Evolutionary conservation across 1,140 invertebrate genomes (phyloP).

Genomic region (Scaptomyza pallida): DNA sequence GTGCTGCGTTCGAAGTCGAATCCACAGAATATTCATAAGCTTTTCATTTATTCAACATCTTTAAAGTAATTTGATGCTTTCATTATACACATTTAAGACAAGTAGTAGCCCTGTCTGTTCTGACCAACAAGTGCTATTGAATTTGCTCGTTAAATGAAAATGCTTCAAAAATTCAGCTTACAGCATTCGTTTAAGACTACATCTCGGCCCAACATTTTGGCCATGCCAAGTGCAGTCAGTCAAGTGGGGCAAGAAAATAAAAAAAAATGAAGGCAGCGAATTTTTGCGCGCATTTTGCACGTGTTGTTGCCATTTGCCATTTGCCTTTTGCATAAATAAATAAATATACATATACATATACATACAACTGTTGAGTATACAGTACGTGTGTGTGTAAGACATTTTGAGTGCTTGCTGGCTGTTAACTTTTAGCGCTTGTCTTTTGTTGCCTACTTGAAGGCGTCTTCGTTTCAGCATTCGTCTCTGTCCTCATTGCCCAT

Average conservation of each 20-base stretch:
- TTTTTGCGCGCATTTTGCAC: conserved; percentile 59
- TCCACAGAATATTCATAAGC: conserved; percentile 31
- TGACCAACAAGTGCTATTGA: conserved; percentile 61
- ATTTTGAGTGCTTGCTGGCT: conserved; percentile 48
- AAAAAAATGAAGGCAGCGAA: conserved; percentile 33
- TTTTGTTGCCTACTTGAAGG: conserved; percentile 63
- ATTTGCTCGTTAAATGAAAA: conserved; percentile 46
- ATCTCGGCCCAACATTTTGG: not conserved
- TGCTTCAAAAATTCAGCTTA: conserved; percentile 12
- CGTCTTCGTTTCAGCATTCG: conserved; percentile 8
- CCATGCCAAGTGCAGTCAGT: conserved; percentile 27
- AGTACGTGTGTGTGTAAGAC: conserved; percentile 8
- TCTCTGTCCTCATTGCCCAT: not conserved
- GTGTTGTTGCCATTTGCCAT: conserved; percentile 59
- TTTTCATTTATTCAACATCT: conserved; percentile 31
- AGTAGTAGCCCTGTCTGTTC: conserved; percentile 1
- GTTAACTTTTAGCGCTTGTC: conserved; percentile 57
- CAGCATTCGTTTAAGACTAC: not conserved
- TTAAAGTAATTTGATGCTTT: conserved; percentile 31
- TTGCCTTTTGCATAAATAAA: conserved; percentile 63
- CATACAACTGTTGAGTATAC: conserved; percentile 27
- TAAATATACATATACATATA: conserved; percentile 62
- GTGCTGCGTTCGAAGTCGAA: conserved; percentile 4
- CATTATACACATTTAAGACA: conserved; percentile 9
- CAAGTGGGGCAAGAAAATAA: conserved; percentile 11